Percentiles rank a stretch among this genome's conserved stretches.
phyloP scores from a whole-genome alignment of 1,140 invertebrate species.

The Aphelinus atriplicis region DNA sequence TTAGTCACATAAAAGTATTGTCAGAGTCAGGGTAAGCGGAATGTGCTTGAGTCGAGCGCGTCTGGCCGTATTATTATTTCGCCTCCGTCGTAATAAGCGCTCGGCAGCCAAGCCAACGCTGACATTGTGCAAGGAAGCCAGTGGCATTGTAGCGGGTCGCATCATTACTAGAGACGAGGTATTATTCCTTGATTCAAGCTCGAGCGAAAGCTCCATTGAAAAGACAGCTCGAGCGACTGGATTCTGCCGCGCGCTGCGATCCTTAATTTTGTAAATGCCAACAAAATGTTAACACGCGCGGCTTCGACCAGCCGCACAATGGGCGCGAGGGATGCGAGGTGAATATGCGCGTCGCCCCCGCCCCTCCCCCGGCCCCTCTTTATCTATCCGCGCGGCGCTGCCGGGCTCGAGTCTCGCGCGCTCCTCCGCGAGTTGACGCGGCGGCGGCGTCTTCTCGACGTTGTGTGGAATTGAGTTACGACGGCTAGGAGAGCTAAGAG shows the following conservation, averaged over 20 bases:
- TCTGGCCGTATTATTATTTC: not conserved
- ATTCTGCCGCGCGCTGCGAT: not conserved
- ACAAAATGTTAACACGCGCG: not conserved
- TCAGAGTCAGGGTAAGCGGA: not conserved
- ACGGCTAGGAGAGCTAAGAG: too few relatives aligned
- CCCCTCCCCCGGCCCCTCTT: too few relatives aligned
- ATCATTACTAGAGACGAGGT: not conserved
- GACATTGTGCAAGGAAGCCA: too few relatives aligned
- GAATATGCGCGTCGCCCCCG: not conserved
- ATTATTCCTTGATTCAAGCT: not conserved
- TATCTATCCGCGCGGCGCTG: too few relatives aligned
- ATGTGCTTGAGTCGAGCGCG: not conserved
- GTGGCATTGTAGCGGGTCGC: not conserved
- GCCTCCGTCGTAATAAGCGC: not conserved
- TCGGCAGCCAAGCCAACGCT: too few relatives aligned
- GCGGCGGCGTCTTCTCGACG: too few relatives aligned
- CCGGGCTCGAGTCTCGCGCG: too few relatives aligned
- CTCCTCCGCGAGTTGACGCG: too few relatives aligned
- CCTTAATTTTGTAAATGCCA: slow-evolving; percentile 7
- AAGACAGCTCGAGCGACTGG: too few relatives aligned
- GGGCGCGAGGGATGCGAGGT: not conserved
- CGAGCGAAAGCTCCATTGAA: too few relatives aligned
- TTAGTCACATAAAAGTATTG: slow-evolving; percentile 9
- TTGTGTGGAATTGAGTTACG: too few relatives aligned
- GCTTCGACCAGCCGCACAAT: not conserved